Evolutionary conservation across 1,140 invertebrate species (phyloP), one percentile per base, ranked within the genome.

Genomic region (Adoxophyes honmai): DNA sequence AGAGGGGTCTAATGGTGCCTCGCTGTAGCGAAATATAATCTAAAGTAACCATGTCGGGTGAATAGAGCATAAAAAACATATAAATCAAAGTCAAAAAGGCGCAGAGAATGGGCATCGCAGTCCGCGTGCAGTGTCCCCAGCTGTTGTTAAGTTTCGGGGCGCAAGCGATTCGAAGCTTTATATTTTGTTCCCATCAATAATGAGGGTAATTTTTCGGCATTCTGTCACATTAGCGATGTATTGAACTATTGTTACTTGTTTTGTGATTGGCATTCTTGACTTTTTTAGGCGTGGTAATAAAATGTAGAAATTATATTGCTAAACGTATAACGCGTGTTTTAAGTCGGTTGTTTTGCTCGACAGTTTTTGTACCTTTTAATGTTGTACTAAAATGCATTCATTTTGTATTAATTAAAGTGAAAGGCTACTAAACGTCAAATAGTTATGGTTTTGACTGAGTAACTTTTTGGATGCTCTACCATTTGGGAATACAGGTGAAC

Each of bases 41-140:
- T 71, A 75, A 80, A 86, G 76, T 71, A 77, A 68, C 70, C 79
- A 71, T 86, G 83, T 82, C 83, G 79, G 72, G 73, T 87, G 88
- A 86, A 86, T 85, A 81, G 78, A 73, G 76, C 70, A 89, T 89
- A 90, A 90, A 90, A 90, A 89, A 88, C 59, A 72, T 79, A 90
- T 90, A 90, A 89, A 90, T 90, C 88, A 90, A 89, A 89, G 87
- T 90, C 88, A 90, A 90, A 89, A 90, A 92, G 91, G 91, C 91
- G 91, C 89, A 86, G 81, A 78, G 84, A 90, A 86, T 91, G 81
- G 69, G 78, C 62, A 82, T 78, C 80, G 70, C 75, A 60, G 79
- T 71, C 70, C 73, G 78, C 78, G 74, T 78, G 80, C 74, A 79
- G 69, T 81, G 81, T 80, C 80, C 73, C 81, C 82, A 85, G 84